Percentiles rank a stretch among this genome's conserved stretches.
These are phyloP conservation scores for Dryoscopus gambensis DNA, from an alignment of 2,113 vertebrate species.

Conservation along the genomic window DNA sequence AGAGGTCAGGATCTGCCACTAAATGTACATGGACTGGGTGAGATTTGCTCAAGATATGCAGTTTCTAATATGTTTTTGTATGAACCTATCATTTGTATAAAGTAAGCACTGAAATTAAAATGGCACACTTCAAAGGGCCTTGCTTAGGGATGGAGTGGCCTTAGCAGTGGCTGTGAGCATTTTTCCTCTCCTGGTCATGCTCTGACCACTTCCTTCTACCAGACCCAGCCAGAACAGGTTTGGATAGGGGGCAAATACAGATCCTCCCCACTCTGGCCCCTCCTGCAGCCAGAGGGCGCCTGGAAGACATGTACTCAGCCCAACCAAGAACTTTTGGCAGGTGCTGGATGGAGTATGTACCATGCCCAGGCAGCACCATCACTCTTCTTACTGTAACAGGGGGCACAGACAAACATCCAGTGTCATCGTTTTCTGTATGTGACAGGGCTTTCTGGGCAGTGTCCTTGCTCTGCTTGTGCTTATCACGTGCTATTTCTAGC, in stretches of 20 bases:
- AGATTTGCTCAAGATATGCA: background rate
- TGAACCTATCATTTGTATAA: background rate
- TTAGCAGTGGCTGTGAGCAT: background rate
- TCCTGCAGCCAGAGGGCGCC: background rate
- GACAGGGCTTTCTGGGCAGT: background rate
- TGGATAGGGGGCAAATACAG: background rate
- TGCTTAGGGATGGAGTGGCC: background rate
- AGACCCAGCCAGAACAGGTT: background rate
- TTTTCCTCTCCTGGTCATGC: background rate
- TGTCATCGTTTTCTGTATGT: background rate
- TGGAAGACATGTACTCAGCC: background rate
- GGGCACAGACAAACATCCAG: background rate
- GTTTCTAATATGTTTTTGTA: background rate
- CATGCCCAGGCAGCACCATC: background rate
- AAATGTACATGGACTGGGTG: background rate
- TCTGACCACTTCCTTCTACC: background rate
- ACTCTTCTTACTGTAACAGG: background rate
- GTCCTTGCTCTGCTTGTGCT: background rate
- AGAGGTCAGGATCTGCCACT: background rate
- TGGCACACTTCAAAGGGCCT: background rate
- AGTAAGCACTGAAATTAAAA: background rate
- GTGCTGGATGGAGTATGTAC: background rate
- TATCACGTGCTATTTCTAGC: background rate
- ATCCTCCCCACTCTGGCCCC: rapidly evolving
- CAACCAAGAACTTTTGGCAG: background rate